Percentiles rank a stretch among this genome's conserved stretches.
phyloP scores from a whole-genome alignment of 2,797 vertebrate species.

The Mastacembelus armatus region DNA sequence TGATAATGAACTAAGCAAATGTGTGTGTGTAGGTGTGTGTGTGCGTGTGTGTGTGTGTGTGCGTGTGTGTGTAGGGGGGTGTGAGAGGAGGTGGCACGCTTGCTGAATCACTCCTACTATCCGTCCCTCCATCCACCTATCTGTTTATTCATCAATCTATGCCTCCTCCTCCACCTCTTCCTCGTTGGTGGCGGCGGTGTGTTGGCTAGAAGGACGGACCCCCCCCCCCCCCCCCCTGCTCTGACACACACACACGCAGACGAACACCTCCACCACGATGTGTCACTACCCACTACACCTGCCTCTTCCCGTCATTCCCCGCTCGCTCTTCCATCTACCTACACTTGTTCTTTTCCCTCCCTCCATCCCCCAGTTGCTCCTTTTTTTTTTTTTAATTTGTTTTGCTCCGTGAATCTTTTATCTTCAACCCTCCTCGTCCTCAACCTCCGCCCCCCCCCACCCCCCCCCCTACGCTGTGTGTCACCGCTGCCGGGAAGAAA shows the following conservation, averaged over 20 bases:
- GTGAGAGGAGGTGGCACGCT: slow-evolving; percentile 50
- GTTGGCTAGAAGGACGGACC: slow-evolving; percentile 69
- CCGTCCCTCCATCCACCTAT: slow-evolving; percentile 42
- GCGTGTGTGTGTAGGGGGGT: slow-evolving; percentile 34
- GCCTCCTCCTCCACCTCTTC: slow-evolving; percentile 49
- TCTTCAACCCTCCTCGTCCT: slow-evolving; percentile 59
- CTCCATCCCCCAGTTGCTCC: slow-evolving; percentile 25
- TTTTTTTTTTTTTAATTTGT: slow-evolving; percentile 15
- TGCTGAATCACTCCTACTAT: slow-evolving; percentile 72
- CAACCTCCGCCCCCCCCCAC: slow-evolving; percentile 3
- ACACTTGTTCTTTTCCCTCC: slow-evolving; percentile 64
- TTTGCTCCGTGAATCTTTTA: slow-evolving; percentile 44
- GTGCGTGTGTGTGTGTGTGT: slow-evolving; percentile 53
- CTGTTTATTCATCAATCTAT: slow-evolving; percentile 41
- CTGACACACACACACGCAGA: slow-evolving; percentile 69
- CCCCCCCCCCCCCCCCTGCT: slow-evolving; percentile 72
- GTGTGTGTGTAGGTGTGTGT: slow-evolving; percentile 56
- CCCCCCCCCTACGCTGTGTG: slow-evolving; percentile 60
- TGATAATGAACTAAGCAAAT: slow-evolving; percentile 79
- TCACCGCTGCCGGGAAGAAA: slow-evolving; percentile 62
- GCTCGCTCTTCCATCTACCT: slow-evolving; percentile 68
- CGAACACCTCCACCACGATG: slow-evolving; percentile 74
- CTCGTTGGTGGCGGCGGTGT: slow-evolving; percentile 59
- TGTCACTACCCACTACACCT: slow-evolving; percentile 77
- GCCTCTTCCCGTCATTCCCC: slow-evolving; percentile 67